Conservation (phyloP, 37 sponge, comb jelly and placozoan species). For the Axinella damicornis region DNA sequence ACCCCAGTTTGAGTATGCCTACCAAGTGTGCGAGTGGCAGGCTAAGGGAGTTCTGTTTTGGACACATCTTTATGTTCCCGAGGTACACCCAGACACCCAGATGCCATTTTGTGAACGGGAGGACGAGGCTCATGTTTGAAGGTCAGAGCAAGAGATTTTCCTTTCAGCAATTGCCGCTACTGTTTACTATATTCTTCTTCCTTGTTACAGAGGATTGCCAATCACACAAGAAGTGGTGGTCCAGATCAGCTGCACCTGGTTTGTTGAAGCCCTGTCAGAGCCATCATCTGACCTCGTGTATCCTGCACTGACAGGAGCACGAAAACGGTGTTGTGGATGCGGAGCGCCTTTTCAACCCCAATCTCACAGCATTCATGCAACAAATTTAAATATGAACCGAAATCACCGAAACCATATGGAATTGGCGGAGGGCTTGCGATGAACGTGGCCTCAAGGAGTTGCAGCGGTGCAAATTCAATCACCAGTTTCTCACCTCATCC, state of each 20-base stretch:
- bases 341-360: constrained; percentile 7
- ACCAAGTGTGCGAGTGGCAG: constrained; percentile 2
- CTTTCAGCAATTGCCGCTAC: background rate
- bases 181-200: background rate
- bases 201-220: constrained; percentile 15
- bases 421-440: constrained; percentile 47
- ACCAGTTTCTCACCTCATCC: constrained; percentile 15
- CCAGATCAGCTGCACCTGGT: background rate
- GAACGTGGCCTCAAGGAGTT: constrained; percentile 31
- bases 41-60: background rate
- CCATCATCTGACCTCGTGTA: constrained; percentile 11
- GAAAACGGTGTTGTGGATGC: constrained; percentile 41
- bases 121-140: constrained; percentile 38
- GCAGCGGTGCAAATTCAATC: constrained; percentile 32
- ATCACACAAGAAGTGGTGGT: constrained; percentile 3
- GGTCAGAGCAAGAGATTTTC: background rate
- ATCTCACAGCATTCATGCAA: constrained; percentile 20
- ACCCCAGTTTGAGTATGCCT: constrained; percentile 1
- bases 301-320: constrained; percentile 28
- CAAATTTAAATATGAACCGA: constrained; percentile 34
- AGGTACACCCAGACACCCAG: constrained; percentile 3
- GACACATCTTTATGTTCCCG: constrained; percentile 5
- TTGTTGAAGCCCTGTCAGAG: constrained; percentile 25
- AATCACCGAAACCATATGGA: constrained; percentile 17
- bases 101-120: constrained; percentile 22